Base-by-base conservation (phyloP, 1,140 invertebrate species). In the Radopholus similis region DNA sequence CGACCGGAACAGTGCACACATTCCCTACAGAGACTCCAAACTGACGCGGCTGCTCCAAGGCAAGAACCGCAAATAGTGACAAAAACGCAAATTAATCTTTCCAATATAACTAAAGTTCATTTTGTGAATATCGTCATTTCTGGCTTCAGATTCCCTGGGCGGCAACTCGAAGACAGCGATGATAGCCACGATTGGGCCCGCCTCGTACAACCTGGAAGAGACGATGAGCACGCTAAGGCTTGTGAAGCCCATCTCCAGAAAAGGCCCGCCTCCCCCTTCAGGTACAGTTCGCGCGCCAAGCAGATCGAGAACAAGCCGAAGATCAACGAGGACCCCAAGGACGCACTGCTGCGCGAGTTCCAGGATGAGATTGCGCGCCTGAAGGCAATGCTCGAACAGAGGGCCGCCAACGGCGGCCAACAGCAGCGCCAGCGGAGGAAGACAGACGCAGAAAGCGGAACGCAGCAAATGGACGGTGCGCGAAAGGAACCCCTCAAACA, bases 111-210 rank as follows among this genome's bases (percentile, higher is more conserved):
- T 72, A 11, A n/a, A n/a, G n/a, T n/a, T n/a, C n/a, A n/a, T n/a
- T n/a, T n/a, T n/a, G n/a, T n/a, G 13, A 32, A 13, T 54, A 2
- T 11, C 6, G 0, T 44, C 42, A 37, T 15, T 71, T 62, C 38
- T 47, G 53, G 65, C 77, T 59, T 69, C 88, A 89, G 92, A 95
- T 85, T 95, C 92, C 0, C 85, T 95, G 11, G 93, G 93, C 68
- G 93, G 93, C 9, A 96, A 96, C 86, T 91, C 92, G 44, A 93
- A 92, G 83, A 96, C 93, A 15, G 63, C 64, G 34, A 96, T 96
- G 93, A 91, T 96, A 32, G 93, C 93, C 18, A 95, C 93, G 83
- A 90, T 96, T 76, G 93, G 93, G 6, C 93, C 93, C n/a, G 92
- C 93, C 5, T 89, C 88, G 74, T 93, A 91, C 84, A 96, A 96